Conservation (phyloP, 23 tunicate genomes). For the Styela plicata region DNA sequence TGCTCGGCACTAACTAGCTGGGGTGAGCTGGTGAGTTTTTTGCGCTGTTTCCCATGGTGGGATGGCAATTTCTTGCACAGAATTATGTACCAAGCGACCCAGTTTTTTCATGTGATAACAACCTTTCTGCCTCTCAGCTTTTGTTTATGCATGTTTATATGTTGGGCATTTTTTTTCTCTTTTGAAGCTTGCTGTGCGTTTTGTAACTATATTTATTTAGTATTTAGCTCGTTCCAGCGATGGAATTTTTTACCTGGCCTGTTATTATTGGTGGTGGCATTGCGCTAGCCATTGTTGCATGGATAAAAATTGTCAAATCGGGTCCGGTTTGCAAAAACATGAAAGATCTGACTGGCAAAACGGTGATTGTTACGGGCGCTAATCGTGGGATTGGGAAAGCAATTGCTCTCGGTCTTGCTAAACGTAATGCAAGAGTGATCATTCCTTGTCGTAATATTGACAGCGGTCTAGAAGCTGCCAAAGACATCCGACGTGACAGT, state of each 20-base stretch:
- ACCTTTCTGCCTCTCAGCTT: too few species aligned
- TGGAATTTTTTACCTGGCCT: not conserved
- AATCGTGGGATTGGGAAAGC: slow-evolving; percentile 17
- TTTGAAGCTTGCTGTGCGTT: too few species aligned
- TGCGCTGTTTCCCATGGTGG: too few species aligned
- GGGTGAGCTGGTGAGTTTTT: too few species aligned
- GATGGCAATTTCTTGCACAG: too few species aligned
- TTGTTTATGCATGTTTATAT: too few species aligned
- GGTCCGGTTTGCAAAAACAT: not conserved
- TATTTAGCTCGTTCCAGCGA: too few species aligned
- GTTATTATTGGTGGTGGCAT: not conserved
- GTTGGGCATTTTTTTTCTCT: too few species aligned
- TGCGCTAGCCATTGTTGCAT: not conserved
- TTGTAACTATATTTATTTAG: too few species aligned
- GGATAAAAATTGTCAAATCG: not conserved
- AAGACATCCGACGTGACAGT: not conserved
- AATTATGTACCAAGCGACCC: too few species aligned
- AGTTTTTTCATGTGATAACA: too few species aligned
- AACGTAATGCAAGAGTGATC: slow-evolving; percentile 18
- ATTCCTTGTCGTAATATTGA: slow-evolving; percentile 16
- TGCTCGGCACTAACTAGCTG: too few species aligned
- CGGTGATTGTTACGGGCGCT: slow-evolving; percentile 11
- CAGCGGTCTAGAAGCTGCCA: not conserved
- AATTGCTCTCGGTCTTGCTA: slow-evolving; percentile 6
- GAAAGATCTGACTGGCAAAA: slow-evolving; percentile 10